Evolutionary conservation across 1,140 invertebrate genomes (phyloP).

Genomic region (Copidosoma floridanum): DNA sequence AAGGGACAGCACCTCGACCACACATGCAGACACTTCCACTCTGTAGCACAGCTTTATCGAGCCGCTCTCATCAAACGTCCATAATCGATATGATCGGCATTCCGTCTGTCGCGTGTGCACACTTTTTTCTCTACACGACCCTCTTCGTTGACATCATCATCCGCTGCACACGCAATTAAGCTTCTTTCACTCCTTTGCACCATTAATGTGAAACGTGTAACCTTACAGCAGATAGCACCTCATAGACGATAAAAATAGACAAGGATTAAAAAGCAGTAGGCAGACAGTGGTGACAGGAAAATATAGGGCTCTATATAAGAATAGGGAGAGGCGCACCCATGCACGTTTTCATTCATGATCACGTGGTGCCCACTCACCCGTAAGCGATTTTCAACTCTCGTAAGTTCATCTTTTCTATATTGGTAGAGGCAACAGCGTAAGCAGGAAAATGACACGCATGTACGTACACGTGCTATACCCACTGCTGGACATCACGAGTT

Average conservation of each 20-base stretch:
- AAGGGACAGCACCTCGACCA: neutral
- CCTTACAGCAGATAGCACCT: neutral
- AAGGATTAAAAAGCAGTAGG: neutral
- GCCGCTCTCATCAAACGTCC: neutral
- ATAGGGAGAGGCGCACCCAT: too few relatives aligned
- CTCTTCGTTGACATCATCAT: neutral
- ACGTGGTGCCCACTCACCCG: constrained; percentile 1
- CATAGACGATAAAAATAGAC: neutral
- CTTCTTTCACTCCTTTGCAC: neutral
- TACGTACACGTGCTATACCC: neutral
- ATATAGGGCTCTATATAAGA: too few relatives aligned
- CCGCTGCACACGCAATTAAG: neutral
- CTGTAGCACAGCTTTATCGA: too few relatives aligned
- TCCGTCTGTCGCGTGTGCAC: neutral
- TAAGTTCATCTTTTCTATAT: neutral
- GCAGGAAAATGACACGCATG: too few relatives aligned
- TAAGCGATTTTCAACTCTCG: neutral
- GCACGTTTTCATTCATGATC: constrained; percentile 4
- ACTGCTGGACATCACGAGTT: neutral
- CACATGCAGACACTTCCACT: neutral
- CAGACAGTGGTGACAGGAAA: neutral
- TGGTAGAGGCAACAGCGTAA: too few relatives aligned
- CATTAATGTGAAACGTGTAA: too few relatives aligned
- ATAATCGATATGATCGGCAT: constrained; percentile 17
- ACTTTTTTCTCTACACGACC: neutral